Conservation (phyloP, 1,140 invertebrate species). For the Drosophila elegans region DNA sequence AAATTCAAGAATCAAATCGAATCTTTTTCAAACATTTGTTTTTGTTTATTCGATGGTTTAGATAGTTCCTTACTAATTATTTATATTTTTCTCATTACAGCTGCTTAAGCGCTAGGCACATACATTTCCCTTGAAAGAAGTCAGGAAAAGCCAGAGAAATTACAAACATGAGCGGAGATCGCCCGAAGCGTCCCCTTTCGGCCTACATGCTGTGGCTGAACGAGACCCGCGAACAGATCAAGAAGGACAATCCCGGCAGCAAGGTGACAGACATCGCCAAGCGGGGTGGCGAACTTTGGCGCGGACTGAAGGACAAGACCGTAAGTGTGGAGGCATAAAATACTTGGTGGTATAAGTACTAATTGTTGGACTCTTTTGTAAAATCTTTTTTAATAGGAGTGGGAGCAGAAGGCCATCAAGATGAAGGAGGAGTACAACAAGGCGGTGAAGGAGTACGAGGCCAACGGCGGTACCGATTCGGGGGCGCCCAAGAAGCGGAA, state of each 20-base stretch:
- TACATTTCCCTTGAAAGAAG: neutral
- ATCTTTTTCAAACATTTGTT: too few relatives aligned
- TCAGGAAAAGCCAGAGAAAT: conserved; percentile 6
- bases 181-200: conserved; percentile 93
- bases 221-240: conserved; percentile 91
- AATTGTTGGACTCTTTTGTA: neutral
- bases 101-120: conserved; percentile 12
- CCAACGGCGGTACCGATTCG: conserved; percentile 87
- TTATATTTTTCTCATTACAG: neutral
- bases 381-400: conserved; percentile 88
- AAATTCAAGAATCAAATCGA: too few relatives aligned
- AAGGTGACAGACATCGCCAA: conserved; percentile 93
- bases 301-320: conserved; percentile 85
- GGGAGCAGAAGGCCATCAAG: conserved; percentile 94
- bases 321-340: conserved; percentile 38
- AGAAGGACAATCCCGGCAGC: conserved; percentile 92
- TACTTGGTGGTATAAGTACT: neutral
- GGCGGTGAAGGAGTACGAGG: conserved; percentile 95
- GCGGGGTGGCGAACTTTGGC: conserved; percentile 95
- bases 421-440: conserved; percentile 94
- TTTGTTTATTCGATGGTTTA: too few relatives aligned
- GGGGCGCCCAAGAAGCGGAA: conserved; percentile 85
- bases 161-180: conserved; percentile 90
- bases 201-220: conserved; percentile 96
- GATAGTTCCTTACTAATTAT: neutral